Conservation (phyloP, 2,888 invertebrate genomes). For the Leptogaster cylindrica region DNA sequence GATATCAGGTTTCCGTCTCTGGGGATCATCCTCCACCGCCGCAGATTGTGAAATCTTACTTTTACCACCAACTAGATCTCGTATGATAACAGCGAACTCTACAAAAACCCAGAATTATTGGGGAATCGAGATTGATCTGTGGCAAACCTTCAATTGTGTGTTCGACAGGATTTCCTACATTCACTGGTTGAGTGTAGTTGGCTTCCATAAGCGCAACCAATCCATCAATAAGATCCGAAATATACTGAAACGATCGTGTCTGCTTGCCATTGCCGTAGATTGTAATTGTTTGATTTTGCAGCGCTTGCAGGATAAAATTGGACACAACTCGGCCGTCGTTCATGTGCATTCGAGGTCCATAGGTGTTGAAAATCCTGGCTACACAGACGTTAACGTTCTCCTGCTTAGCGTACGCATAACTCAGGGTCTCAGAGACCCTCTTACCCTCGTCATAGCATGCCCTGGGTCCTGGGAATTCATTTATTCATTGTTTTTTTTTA, state of each 20-base stretch:
- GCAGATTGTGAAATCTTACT: slow-evolving; percentile 83
- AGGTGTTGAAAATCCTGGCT: slow-evolving; percentile 98
- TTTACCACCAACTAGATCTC: slow-evolving; percentile 81
- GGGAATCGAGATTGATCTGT: no score
- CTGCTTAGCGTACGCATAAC: slow-evolving; percentile 96
- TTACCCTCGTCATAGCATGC: slow-evolving; percentile 99
- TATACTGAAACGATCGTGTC: slow-evolving; percentile 97
- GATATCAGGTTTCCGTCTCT: slow-evolving; percentile 92
- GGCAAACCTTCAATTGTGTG: slow-evolving; percentile 85
- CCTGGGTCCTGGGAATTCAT: slow-evolving; percentile 75
- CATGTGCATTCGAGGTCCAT: slow-evolving; percentile 98
- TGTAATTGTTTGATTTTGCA: slow-evolving; percentile 93
- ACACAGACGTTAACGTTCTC: slow-evolving; percentile 94
- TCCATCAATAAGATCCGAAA: slow-evolving; percentile 96
- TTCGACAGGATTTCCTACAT: slow-evolving; percentile 97
- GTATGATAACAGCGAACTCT: slow-evolving; percentile 89
- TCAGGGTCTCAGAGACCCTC: slow-evolving; percentile 92
- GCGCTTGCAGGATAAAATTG: slow-evolving; percentile 96
- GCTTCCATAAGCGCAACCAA: slow-evolving; percentile 90
- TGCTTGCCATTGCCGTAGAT: slow-evolving; percentile 90
- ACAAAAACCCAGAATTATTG: slow-evolving; percentile 49
- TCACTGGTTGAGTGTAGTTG: slow-evolving; percentile 91
- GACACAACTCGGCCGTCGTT: slow-evolving; percentile 98
- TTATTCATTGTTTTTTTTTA: background rate
- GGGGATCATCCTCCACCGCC: slow-evolving; percentile 96